phyloP scores from a whole-genome alignment of 2,888 invertebrate genomes.

The Thereva unica region DNA sequence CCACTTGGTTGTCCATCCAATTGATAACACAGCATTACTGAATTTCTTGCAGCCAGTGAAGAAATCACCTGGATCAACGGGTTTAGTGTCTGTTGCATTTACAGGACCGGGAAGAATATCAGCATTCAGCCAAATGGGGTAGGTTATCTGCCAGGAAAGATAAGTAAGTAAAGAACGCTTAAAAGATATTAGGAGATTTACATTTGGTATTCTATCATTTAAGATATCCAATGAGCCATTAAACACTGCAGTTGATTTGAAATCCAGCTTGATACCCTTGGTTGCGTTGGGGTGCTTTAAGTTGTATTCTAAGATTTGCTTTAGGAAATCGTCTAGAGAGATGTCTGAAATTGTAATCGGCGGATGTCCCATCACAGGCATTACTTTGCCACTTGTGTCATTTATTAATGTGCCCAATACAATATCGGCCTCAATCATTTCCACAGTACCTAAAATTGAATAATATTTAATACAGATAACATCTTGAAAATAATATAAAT shows the following conservation, averaged over 20 bases:
- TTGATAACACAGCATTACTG: constrained; percentile 70
- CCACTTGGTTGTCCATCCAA: constrained; percentile 84
- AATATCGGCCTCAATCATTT: constrained; percentile 89
- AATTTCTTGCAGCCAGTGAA: constrained; percentile 64
- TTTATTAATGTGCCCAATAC: constrained; percentile 66
- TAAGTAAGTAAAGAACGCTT: too few species aligned
- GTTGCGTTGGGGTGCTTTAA: constrained; percentile 54
- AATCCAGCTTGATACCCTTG: constrained; percentile 87
- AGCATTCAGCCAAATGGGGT: constrained; percentile 86
- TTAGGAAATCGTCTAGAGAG: constrained; percentile 72
- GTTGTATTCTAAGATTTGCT: constrained; percentile 62
- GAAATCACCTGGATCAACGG: constrained; percentile 70
- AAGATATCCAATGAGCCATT: constrained; percentile 62
- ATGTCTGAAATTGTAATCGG: constrained; percentile 74
- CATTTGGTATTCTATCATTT: constrained; percentile 53
- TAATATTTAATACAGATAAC: constrained; percentile 24
- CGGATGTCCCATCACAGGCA: constrained; percentile 88
- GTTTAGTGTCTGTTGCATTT: constrained; percentile 60
- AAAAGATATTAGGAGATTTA: constrained; percentile 46
- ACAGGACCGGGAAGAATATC: constrained; percentile 79
- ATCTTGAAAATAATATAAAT: constrained; percentile 24
- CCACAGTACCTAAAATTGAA: constrained; percentile 60
- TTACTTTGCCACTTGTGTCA: constrained; percentile 57
- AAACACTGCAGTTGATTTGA: constrained; percentile 78
- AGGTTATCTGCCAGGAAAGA: constrained; percentile 62